Percentiles rank a stretch among this genome's conserved stretches.
Evolutionary conservation across 2,888 invertebrate species (phyloP).

Genomic region (Glyphotaelius pellucidus): DNA sequence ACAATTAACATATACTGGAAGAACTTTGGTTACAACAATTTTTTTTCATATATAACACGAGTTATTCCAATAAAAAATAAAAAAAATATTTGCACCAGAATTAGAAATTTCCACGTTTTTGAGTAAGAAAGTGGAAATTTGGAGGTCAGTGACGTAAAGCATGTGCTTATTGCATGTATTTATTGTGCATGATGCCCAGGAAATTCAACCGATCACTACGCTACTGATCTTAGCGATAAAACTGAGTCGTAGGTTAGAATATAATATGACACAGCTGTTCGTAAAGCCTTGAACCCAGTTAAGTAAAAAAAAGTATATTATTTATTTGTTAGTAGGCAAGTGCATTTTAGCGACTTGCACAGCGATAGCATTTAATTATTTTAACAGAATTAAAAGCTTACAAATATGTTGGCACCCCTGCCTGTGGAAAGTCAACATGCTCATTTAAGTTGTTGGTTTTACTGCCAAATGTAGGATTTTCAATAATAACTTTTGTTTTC

Average conservation of each 20-base stretch:
- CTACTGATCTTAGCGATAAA: neutral
- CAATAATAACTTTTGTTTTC: slow-evolving; percentile 30
- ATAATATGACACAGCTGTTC: neutral
- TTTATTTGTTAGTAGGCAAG: neutral
- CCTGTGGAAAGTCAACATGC: neutral
- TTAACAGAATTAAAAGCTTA: too few species aligned
- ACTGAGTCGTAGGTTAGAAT: neutral
- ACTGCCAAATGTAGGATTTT: slow-evolving; percentile 12
- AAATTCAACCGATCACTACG: neutral
- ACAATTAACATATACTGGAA: too few species aligned
- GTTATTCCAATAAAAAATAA: too few species aligned
- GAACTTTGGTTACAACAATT: too few species aligned
- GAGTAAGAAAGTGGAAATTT: too few species aligned
- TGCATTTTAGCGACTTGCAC: too few species aligned
- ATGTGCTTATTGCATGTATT: too few species aligned
- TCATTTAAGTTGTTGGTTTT: slow-evolving; percentile 28
- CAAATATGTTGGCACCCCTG: neutral
- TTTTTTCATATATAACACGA: too few species aligned
- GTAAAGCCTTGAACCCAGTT: neutral
- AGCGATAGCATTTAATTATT: too few species aligned
- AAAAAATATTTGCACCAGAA: too few species aligned
- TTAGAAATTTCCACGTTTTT: too few species aligned
- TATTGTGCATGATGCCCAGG: neutral
- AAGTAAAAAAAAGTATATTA: neutral
- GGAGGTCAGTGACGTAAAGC: too few species aligned